Evolutionary conservation across 53 echinoderm and acorn worm species (phyloP).

Genomic region (Glandiceps talaboti): DNA sequence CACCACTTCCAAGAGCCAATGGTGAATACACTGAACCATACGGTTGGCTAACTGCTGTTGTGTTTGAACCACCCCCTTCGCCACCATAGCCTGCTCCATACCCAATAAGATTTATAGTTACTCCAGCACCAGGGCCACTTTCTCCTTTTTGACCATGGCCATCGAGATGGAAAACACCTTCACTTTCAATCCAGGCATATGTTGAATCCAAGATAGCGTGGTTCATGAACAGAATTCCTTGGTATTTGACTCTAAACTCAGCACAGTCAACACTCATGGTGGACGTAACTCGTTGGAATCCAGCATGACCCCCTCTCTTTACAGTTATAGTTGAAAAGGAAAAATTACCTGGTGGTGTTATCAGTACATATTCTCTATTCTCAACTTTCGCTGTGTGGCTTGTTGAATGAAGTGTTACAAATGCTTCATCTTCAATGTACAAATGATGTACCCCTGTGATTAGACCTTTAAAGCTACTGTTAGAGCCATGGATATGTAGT

Average conservation of each 20-base stretch:
- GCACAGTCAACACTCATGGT: constrained; percentile 60
- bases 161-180: constrained; percentile 80
- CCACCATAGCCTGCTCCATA: constrained; percentile 89
- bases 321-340: constrained; percentile 77
- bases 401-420: constrained; percentile 55
- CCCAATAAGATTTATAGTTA: constrained; percentile 33
- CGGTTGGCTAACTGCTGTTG: constrained; percentile 46
- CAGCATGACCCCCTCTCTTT: constrained; percentile 56
- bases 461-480: constrained; percentile 61
- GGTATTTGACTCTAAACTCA: constrained; percentile 72
- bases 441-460: constrained; percentile 76
- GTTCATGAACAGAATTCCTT: constrained; percentile 69
- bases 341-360: constrained; percentile 68
- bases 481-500: constrained; percentile 83
- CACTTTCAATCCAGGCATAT: constrained; percentile 82
- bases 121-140: constrained; percentile 49
- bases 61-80: constrained; percentile 62
- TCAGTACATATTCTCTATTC: constrained; percentile 42
- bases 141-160: constrained; percentile 57
- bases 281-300: constrained; percentile 41
- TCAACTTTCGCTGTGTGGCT: constrained; percentile 58
- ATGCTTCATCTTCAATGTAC: constrained; percentile 67
- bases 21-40: constrained; percentile 67
- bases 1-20: constrained; percentile 60
- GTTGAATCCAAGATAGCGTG: constrained; percentile 64